Evolutionary conservation across 2,797 vertebrate genomes (phyloP), one percentile per base, ranked within the genome.

Genomic region (Onychomys arenicola): DNA sequence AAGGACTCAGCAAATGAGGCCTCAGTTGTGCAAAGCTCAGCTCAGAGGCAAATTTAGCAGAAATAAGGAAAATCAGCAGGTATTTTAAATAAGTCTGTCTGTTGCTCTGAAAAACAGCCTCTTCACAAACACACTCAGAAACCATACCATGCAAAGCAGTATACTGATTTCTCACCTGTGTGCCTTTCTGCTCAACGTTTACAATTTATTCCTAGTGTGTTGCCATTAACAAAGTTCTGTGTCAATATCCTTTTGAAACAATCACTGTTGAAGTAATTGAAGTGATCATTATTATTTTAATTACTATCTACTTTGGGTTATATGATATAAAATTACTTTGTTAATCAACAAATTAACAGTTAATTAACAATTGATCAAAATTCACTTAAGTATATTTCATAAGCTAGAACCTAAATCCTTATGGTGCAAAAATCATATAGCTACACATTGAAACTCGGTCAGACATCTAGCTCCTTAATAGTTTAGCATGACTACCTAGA

Each of bases 301-400:
- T 83, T 67, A 67, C 3, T 32, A 94, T 94, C 61, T 65, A 73
- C 6, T 83, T 94, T 90, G 46, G 11, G n/a, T 83, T 29, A 10
- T 29, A 73, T 29, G 55, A 34, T 89, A 89, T 91, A 2, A 82
- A 59, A 77, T 59, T 87, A 78, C 87, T 73, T 83, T 94, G 8
- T 90, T 82, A 77, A 94, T 83, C 59, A 10, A 80, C n/a, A 40
- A 71, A 71, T 37, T 71, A 71, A 71, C 19, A 71, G n/a, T 37
- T 37, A 71, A 23, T 71, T 78, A 40, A 83, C n/a, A 85, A 67
- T 75, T 94, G 27, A 63, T 84, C 19, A 91, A 93, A 93, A 67
- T 19, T 61, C 6, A 86, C 25, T 57, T 90, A 46, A 83, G 5
- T 77, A 16, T 57, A 19, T 91, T 73, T 69, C 63, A 73, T 59